A percentile compares a stretch with the other conserved stretches of the same genome.
Evolutionary conservation across 2,888 invertebrate genomes (phyloP).

Genomic region (Lycophotia porphyrea): DNA sequence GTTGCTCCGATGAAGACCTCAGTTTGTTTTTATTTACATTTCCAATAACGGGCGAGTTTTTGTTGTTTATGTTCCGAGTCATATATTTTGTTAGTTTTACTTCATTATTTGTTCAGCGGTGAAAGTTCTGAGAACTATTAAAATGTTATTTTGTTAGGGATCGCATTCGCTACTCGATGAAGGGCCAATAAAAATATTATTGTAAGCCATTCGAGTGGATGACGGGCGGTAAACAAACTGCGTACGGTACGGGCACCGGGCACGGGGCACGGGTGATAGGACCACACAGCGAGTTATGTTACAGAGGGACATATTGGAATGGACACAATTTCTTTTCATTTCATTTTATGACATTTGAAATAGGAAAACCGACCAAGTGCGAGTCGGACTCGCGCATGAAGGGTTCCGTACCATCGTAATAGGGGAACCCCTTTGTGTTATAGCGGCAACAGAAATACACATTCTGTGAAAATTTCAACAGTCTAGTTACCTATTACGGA

Average conservation of each 20-base stretch:
- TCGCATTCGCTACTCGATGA: slow-evolving; percentile 53
- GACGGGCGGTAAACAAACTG: slow-evolving; percentile 37
- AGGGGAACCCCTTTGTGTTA: too few relatives aligned
- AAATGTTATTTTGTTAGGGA: slow-evolving; percentile 57
- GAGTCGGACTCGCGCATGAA: too few relatives aligned
- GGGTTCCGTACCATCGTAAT: too few relatives aligned
- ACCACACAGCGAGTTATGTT: slow-evolving; percentile 57
- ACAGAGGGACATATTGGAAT: slow-evolving; percentile 4
- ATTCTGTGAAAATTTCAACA: too few relatives aligned
- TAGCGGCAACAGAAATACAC: too few relatives aligned
- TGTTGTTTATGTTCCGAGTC: slow-evolving; percentile 59
- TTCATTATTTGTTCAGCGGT: slow-evolving; percentile 49
- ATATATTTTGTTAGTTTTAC: slow-evolving; percentile 57
- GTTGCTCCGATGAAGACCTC: slow-evolving; percentile 82
- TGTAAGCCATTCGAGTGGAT: slow-evolving; percentile 37
- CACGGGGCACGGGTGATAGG: slow-evolving; percentile 45
- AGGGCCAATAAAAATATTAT: slow-evolving; percentile 57
- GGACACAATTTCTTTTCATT: slow-evolving; percentile 5
- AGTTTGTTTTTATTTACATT: slow-evolving; percentile 78
- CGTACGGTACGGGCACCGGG: too few relatives aligned
- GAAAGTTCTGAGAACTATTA: slow-evolving; percentile 59
- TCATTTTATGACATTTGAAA: slow-evolving; percentile 3
- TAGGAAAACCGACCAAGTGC: not conserved
- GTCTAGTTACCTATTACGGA: too few relatives aligned
- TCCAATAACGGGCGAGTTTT: slow-evolving; percentile 66